Evolutionary conservation across 2,888 invertebrate genomes (phyloP), one percentile per base, ranked within the genome.

Genomic region (Cheilosia variabilis): DNA sequence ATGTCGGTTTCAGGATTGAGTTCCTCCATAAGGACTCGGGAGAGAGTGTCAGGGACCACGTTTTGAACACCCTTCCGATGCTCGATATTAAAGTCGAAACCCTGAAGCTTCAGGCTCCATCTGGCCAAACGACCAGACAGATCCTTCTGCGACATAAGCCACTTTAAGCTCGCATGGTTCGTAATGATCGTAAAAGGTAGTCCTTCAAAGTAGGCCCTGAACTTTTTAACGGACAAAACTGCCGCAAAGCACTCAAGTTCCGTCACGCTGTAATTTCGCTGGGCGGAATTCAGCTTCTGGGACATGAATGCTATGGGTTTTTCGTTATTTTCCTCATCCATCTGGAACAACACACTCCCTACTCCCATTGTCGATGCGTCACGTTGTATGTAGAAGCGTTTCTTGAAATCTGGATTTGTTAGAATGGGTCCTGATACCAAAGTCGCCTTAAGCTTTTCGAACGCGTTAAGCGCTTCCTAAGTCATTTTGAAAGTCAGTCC

Each of bases 401-500:
- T 43, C 6, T 3, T n/a, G 15, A 15, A 43, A 15, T 43, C 43
- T 3, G 43, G 43, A 43, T 43, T 43, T 4, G 15, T 43, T n/a
- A 43, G 5, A 13, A 43, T 43, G 43, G 43, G 43, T 43, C 5
- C 43, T 10, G 13, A 43, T 6, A 31, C 31, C 31, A 31, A 31
- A 31, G 31, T 31, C 31, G 6, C 43, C 15, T 15, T 15, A 43
- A 43, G 43, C 13, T 15, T n/a, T 43, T 43, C 4, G 43, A 43
- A 43, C 15, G 43, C 43, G 4, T 43, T 43, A 43, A 55, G 55
- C 31, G 31, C 34, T 27, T 55, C 55, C 6, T 55, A 2, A 4
- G 55, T 55, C 31, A 55, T 27, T 4, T 7, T 15, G 7, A 55
- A 55, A 7, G 55, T 55, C 47, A n/a, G 43, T 43, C 43, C 43